Evolutionary conservation across 2,113 vertebrate genomes (phyloP).

Genomic region (Sclerurus mexicanus): DNA sequence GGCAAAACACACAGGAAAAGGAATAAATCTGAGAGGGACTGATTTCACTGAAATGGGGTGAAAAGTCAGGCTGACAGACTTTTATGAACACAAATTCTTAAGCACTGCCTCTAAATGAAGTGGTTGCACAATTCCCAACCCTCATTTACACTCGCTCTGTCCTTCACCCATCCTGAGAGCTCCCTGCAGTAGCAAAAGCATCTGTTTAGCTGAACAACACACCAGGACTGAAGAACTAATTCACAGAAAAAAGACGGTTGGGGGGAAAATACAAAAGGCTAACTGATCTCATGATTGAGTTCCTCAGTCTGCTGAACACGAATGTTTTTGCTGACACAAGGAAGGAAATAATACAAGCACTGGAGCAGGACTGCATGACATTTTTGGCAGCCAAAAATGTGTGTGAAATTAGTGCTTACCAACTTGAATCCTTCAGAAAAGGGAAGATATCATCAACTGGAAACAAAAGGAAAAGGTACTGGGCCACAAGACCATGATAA

Average conservation of each 20-base stretch:
- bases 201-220: background rate
- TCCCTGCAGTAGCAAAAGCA: background rate
- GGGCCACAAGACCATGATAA: background rate
- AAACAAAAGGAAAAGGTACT: background rate
- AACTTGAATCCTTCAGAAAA: background rate
- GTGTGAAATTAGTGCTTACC: background rate
- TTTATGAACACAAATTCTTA: background rate
- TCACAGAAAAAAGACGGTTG: background rate
- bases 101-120: background rate
- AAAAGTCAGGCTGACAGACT: background rate
- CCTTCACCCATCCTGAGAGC: background rate
- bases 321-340: constrained; percentile 48
- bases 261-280: background rate
- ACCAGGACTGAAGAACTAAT: background rate
- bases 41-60: background rate
- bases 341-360: background rate
- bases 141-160: background rate
- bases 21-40: background rate
- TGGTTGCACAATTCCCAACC: background rate
- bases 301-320: background rate
- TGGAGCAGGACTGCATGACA: background rate
- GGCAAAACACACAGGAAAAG: background rate
- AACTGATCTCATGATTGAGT: background rate
- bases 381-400: background rate
- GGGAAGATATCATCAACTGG: background rate